These are phyloP conservation scores for Trididemnum clinides DNA, from an alignment of 23 tunicate genomes.

Conservation along the genomic window DNA sequence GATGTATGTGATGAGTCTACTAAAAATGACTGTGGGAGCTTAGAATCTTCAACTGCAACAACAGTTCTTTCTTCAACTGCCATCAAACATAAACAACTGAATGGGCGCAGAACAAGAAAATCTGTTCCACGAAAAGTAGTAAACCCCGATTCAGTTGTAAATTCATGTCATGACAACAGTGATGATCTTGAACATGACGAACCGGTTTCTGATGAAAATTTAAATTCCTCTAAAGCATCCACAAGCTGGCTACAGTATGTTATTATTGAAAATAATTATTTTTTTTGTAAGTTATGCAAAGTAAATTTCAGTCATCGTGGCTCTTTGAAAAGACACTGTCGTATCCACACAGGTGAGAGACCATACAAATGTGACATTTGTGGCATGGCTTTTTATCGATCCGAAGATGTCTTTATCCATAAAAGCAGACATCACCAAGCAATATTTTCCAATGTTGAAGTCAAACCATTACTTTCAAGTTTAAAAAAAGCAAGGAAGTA, in stretches of 20 bases:
- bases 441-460: not conserved
- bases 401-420: not conserved
- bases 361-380: not conserved
- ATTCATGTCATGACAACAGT: not conserved
- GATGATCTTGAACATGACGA: not conserved
- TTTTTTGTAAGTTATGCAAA: not conserved
- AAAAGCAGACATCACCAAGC: not conserved
- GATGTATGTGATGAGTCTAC: not conserved
- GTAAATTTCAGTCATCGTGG: not conserved
- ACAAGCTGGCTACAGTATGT: constrained; percentile 6
- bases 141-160: not conserved
- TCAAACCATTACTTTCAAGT: not conserved
- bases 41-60: not conserved
- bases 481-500: not conserved
- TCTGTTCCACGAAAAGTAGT: constrained; percentile 1
- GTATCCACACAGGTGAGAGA: not conserved
- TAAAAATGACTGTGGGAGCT: not conserved
- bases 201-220: not conserved
- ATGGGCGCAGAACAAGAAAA: constrained; percentile 17
- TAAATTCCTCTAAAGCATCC: too few relatives aligned
- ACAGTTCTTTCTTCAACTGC: not conserved
- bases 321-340: not conserved
- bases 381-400: not conserved
- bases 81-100: not conserved
- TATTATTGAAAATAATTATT: not conserved